A percentile compares a stretch with the other conserved stretches of the same genome.
phyloP scores from a whole-genome alignment of 2,797 vertebrate genomes.

The Lagorchestes hirsutus region DNA sequence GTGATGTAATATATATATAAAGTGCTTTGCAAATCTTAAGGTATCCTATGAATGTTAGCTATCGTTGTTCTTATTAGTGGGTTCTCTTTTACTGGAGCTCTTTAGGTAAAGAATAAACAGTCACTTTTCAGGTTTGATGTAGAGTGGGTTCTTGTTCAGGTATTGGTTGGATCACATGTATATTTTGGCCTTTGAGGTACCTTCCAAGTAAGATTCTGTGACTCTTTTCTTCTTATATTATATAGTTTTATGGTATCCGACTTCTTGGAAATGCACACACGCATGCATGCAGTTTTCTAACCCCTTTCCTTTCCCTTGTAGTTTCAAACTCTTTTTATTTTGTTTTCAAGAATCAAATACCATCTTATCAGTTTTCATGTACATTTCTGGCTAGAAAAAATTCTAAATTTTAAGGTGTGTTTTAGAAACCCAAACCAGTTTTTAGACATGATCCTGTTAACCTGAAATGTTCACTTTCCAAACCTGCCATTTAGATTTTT shows the following conservation, averaged over 20 bases:
- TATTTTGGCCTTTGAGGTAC: background rate
- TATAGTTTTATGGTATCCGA: background rate
- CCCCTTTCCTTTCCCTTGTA: background rate
- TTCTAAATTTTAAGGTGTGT: background rate
- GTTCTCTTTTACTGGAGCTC: background rate
- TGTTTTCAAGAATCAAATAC: background rate
- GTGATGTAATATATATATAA: background rate
- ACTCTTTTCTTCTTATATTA: background rate
- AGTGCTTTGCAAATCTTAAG: background rate
- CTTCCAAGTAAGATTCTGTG: background rate
- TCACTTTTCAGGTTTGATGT: background rate
- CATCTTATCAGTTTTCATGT: background rate
- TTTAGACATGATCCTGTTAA: background rate
- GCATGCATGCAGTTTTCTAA: no score
- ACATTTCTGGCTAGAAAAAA: background rate
- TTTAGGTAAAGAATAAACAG: background rate
- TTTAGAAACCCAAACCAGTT: background rate
- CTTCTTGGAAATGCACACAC: no score
- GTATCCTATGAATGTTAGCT: background rate
- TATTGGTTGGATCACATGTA: background rate
- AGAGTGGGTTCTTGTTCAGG: background rate
- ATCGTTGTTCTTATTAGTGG: background rate
- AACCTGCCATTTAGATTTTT: background rate
- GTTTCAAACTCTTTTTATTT: background rate
- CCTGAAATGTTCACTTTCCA: background rate